Percentiles rank a stretch among this genome's conserved stretches.
phyloP scores from a whole-genome alignment of 2,888 invertebrate species.

The Nymphalis c-album region DNA sequence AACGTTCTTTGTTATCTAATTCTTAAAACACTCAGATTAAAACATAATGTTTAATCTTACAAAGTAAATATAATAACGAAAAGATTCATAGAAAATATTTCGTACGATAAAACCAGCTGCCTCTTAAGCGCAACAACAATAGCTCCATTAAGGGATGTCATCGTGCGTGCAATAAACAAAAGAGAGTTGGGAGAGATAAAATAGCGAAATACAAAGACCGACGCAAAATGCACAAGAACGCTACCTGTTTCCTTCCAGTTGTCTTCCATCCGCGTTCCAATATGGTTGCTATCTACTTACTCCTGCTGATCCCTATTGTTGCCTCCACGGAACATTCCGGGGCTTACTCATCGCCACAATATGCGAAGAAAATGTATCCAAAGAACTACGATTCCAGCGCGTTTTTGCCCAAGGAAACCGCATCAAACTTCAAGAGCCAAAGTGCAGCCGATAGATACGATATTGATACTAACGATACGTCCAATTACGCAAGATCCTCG shows the following conservation, averaged over 20 bases:
- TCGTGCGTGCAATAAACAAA: constrained; percentile 78
- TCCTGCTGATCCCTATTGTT: constrained; percentile 48
- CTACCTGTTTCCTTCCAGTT: constrained; percentile 60
- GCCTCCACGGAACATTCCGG: constrained; percentile 66
- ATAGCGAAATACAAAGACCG: constrained; percentile 56
- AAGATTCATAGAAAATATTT: not conserved
- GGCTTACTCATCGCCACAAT: constrained; percentile 78
- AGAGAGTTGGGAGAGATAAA: constrained; percentile 75
- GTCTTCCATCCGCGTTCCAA: constrained; percentile 44
- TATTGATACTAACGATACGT: constrained; percentile 54
- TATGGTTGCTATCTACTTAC: constrained; percentile 59
- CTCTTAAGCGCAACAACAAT: constrained; percentile 69
- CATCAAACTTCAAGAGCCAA: constrained; percentile 53
- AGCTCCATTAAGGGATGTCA: constrained; percentile 74
- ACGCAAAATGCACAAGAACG: constrained; percentile 56
- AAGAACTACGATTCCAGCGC: constrained; percentile 59
- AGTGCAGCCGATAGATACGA: constrained; percentile 57
- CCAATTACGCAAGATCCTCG: constrained; percentile 60
- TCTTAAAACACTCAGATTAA: too few species aligned
- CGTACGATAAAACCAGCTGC: constrained; percentile 34
- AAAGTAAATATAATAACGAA: not conserved
- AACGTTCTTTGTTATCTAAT: too few species aligned
- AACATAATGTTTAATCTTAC: too few species aligned
- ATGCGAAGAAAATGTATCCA: constrained; percentile 76
- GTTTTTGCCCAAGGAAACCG: constrained; percentile 64